Evolutionary conservation across 2,113 vertebrate species (phyloP).

Genomic region (Scophthalmus maximus): DNA sequence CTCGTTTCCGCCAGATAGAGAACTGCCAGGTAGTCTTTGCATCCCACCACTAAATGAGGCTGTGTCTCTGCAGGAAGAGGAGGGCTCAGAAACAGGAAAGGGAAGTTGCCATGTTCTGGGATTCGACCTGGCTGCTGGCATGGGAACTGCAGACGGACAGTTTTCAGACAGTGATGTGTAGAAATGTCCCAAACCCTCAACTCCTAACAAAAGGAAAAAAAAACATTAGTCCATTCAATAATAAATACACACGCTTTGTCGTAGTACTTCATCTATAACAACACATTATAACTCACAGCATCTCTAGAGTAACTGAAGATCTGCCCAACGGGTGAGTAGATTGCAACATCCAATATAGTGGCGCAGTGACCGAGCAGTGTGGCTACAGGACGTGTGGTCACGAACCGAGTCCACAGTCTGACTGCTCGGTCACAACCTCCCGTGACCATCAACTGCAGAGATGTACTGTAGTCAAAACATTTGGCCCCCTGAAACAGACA

Average conservation of each 20-base stretch:
- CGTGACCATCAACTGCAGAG: slow-evolving; percentile 61
- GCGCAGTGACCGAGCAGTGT: slow-evolving; percentile 59
- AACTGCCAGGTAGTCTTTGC: slow-evolving; percentile 62
- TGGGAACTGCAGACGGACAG: slow-evolving; percentile 60
- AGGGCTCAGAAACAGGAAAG: slow-evolving; percentile 58
- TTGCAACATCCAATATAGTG: slow-evolving; percentile 53
- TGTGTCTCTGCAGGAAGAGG: slow-evolving; percentile 31
- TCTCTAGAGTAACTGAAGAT: slow-evolving; percentile 76
- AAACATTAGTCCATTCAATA: neutral
- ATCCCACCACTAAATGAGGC: slow-evolving; percentile 54
- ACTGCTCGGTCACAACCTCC: slow-evolving; percentile 48
- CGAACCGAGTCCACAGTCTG: slow-evolving; percentile 64
- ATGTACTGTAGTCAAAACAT: slow-evolving; percentile 71
- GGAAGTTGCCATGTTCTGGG: slow-evolving; percentile 72
- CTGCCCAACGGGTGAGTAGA: slow-evolving; percentile 53
- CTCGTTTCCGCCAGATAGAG: slow-evolving; percentile 47
- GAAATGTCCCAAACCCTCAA: slow-evolving; percentile 73
- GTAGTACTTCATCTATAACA: neutral
- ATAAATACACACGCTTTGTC: neutral
- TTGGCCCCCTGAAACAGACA: slow-evolving; percentile 54
- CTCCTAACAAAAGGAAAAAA: slow-evolving; percentile 42
- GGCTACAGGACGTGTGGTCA: slow-evolving; percentile 51
- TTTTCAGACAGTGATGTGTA: slow-evolving; percentile 71
- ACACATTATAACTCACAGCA: slow-evolving; percentile 55
- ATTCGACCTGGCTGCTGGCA: slow-evolving; percentile 47